These are phyloP conservation scores for Spatula versicolor DNA, from an alignment of 2,797 vertebrate species.

Conservation along the genomic window DNA sequence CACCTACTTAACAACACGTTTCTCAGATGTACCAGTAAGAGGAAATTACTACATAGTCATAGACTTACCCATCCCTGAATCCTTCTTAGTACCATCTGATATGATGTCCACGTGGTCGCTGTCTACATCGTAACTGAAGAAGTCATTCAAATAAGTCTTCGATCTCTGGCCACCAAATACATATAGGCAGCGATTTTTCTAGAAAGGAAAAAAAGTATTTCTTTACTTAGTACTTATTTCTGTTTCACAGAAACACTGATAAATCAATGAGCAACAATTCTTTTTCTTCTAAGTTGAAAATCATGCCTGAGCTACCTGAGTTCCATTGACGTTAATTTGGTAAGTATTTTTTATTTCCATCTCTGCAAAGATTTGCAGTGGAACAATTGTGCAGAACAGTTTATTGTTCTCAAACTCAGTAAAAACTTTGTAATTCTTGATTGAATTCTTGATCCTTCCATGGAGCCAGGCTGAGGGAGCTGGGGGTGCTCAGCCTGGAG, in stretches of 20 bases:
- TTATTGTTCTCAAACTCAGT: not conserved
- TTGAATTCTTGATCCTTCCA: not conserved
- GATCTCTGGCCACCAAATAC: slow-evolving; percentile 98
- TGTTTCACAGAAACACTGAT: not conserved
- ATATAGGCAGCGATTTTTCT: slow-evolving; percentile 98
- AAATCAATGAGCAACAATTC: not conserved
- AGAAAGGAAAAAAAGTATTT: not conserved
- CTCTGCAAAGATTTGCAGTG: not conserved
- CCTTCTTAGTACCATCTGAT: slow-evolving; percentile 98
- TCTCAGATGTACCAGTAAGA: not conserved
- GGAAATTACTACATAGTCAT: not conserved
- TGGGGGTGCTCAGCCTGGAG: no score
- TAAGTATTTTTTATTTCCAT: not conserved
- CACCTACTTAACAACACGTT: not conserved
- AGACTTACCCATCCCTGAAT: slow-evolving; percentile 96
- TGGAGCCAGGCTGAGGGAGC: no score
- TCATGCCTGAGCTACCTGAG: not conserved
- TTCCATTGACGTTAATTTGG: not conserved
- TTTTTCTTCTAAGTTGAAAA: not conserved
- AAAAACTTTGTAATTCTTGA: not conserved
- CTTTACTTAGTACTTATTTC: not conserved
- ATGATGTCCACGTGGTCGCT: slow-evolving; percentile 97
- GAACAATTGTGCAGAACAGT: not conserved
- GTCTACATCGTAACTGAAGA: slow-evolving; percentile 98
- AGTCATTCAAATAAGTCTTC: slow-evolving; percentile 98